Base-by-base conservation (phyloP, 2,888 invertebrate genomes). In the Andrena chrysosceles region DNA sequence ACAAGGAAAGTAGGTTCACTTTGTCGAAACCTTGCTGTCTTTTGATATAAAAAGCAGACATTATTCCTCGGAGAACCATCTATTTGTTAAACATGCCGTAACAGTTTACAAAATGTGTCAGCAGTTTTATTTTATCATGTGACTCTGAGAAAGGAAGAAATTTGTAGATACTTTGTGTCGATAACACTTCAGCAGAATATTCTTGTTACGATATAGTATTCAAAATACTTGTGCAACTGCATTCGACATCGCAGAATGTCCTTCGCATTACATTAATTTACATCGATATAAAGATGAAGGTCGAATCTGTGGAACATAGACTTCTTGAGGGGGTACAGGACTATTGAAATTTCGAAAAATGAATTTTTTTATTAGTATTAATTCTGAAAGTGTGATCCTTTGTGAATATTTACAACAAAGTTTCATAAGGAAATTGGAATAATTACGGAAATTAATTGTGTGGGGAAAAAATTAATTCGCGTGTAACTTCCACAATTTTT, bases 281-380 rank as follows among this genome's bases (percentile, higher is more conserved):
- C 71, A 68, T 63, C 16, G 66, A 82, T 75, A 82, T 70, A 81
- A 33, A 54, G 16, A 64, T 68, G 26, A 81, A 52, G 59, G 26
- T 74, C 68, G 66, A 74, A 75, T 63, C 16, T 62, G 42, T 62
- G 13, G 59, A 74, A 60, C 8, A 68, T 49, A 82, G 29, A 33
- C n/a, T 64, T 73, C 16, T 2, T 35, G 49, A 52, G 26, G 26
- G 26, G 1, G 26, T 26, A 26, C 1, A 2, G 26, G 26, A 26
- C 26, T 26, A 26, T 26, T 26, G n/a, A n/a, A n/a, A n/a, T n/a
- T n/a, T n/a, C n/a, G n/a, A n/a, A n/a, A n/a, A n/a, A n/a, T n/a
- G n/a, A n/a, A n/a, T n/a, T n/a, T n/a, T n/a, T n/a, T n/a, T n/a
- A n/a, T n/a, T n/a, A n/a, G n/a, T n/a, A n/a, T n/a, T n/a, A n/a